phyloP scores from a whole-genome alignment of 2,797 vertebrate species.

The Platyrinchus mystaceus region DNA sequence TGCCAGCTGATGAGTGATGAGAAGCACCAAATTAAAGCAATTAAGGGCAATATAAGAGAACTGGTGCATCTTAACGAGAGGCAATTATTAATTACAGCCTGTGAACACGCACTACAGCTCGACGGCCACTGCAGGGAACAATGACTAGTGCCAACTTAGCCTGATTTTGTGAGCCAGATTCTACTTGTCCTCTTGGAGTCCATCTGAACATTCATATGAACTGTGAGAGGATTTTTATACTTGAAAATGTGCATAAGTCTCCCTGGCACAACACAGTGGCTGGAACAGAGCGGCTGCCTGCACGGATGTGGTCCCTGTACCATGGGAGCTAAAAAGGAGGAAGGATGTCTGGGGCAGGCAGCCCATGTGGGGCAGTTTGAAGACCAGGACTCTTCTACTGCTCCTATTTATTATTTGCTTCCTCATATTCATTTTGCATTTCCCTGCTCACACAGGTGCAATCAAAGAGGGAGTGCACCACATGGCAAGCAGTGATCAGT shows the following conservation, averaged over 20 bases:
- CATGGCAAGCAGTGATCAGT: background rate
- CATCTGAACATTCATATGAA: background rate
- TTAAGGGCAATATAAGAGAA: background rate
- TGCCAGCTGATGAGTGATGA: background rate
- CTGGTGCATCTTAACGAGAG: background rate
- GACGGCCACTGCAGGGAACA: background rate
- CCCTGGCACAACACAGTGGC: background rate
- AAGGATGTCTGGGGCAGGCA: background rate
- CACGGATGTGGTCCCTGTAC: accelerated
- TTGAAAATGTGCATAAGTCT: background rate
- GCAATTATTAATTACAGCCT: background rate
- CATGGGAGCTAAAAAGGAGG: accelerated
- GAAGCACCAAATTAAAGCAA: background rate
- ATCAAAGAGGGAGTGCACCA: background rate
- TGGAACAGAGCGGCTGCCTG: background rate
- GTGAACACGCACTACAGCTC: background rate
- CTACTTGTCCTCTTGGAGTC: background rate
- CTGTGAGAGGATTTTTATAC: background rate
- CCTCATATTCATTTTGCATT: background rate
- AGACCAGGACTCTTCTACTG: accelerated
- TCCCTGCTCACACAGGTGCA: background rate
- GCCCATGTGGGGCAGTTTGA: background rate
- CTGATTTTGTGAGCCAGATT: background rate
- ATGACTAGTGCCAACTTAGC: background rate
- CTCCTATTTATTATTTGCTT: background rate